Base-by-base conservation (phyloP, 2,888 invertebrate species). In the Phania funesta region DNA sequence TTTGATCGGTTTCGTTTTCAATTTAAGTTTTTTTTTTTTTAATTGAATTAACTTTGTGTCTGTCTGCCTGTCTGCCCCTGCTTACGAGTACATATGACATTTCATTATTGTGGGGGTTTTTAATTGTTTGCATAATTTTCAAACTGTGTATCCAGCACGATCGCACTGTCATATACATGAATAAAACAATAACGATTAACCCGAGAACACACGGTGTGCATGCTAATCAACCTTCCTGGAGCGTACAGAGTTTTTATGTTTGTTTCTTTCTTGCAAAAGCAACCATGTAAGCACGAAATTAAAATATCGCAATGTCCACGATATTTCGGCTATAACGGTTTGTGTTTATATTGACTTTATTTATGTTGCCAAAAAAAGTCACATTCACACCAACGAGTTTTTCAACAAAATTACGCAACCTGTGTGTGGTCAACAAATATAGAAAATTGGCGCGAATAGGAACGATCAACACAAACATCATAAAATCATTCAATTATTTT, bases 111-210 rank as follows among this genome's bases (percentile, higher is more conserved):
- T 60, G 62, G 67, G n/a, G 54, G 13, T 50, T 79, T 78, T 80
- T 35, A 46, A 52, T 73, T 67, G 76, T 81, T 82, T 82, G 73
- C 78, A 82, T 78, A 82, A 82, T 82, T 82, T 70, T 82, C 35
- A 54, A 76, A 68, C 56, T 73, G 54, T 7, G 70, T 65, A 70
- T 62, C 38, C 62, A 75, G 29, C 62, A 50, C 67, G 26, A 48
- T 35, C 22, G 48, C 18, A 52, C 18, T 29, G 56, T 48, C 20
- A 24, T 26, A 44, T 65, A 38, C 26, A 58, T 20, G 52, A 74
- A 58, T 44, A 46, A 70, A 76, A 46, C 52, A 65, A 76, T 71
- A 60, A 67, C 80, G 38, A 70, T 71, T 60, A 75, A 50, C 38
- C 7, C 46, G 29, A 44, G 32, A 38, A 81, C 73, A 50, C 73